Base-by-base conservation (phyloP, 2,888 invertebrate species). In the Tethea ocularis region DNA sequence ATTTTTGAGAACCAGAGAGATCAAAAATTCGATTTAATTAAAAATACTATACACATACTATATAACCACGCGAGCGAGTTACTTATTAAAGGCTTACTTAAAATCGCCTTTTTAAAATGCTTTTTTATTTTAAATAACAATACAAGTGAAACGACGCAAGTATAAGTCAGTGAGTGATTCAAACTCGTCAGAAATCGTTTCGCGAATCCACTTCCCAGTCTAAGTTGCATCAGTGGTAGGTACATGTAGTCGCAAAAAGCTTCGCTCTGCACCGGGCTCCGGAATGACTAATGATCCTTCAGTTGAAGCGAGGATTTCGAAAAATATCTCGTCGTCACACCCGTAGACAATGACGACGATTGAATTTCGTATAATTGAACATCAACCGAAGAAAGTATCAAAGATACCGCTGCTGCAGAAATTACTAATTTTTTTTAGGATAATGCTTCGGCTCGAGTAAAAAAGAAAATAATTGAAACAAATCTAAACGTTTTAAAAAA, bases 201-300 rank as follows among this genome's bases (percentile, higher is more conserved):
- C 64, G 67, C 65, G 66, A 77, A 66, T 78, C 76, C 77, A 77
- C 69, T 71, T 72, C 72, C 71, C 72, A 71, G 60, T 68, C 58
- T 53, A 73, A 73, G 78, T 81, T 88, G 87, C 87, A 87, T 81
- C 78, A 77, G 74, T 61, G 60, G 60, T 61, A 57, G 60, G 60
- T 61, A 57, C 46, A 59, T 24, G 68, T 69, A 68, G 66, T 74
- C 73, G 84, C 88, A 89, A 89, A 89, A 91, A 89, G 78, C 77
- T 65, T 62, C 80, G 75, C 75, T 78, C 83, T 72, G 74, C 84
- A 77, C 78, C 76, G 69, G 68, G 69, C 74, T 75, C 74, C 75
- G 72, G 77, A 75, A 86, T 90, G 89, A 92, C 81, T 87, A 91
- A 91, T 90, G 90, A 89, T 87, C 75, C 66, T 61, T 66, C 20